Base-by-base conservation (phyloP, 2,797 vertebrate genomes). In the Pipistrellus pygmaeus region DNA sequence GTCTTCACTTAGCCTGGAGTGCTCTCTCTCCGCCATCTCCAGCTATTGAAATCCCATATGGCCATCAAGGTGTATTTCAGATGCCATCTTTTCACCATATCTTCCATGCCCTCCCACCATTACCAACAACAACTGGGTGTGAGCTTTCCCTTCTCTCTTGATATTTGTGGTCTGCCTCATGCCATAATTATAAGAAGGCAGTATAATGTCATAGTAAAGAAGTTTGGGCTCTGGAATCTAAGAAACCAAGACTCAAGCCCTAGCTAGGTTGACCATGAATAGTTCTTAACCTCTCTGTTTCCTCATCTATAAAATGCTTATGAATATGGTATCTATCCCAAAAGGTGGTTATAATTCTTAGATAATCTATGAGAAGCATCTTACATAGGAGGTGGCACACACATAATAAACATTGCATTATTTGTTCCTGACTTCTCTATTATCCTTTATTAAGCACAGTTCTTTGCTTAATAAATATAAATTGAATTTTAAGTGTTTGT, bases 101-200 rank as follows among this genome's bases (percentile, higher is more conserved):
- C 38, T 62, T 66, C 46, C 38, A 38, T 85, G 17, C 75, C 44
- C 57, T 90, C 35, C 73, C 64, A 44, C 71, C 21, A 60, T 11
- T 64, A 68, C 15, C 55, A 64, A n/a, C 75, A 5, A 11, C n/a
- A 81, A 38, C 88, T 76, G 72, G 41, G 20, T 48, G 62, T 80
- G 85, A 53, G 68, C 38, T 68, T 75, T 53, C 53, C 44, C n/a
- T 72, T 11, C 55, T 95, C 12, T 92, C 57, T 75, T 87, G 53
- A 68, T 84, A 77, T 57, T 92, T 85, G 23, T 82, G 41, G 15
- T 83, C 32, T 72, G n/a, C 69, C 71, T 91, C 25, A 32, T 68
- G 35, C 21, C 6, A 27, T 72, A 81, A 12, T 95, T 62, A 57
- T 41, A 53, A 87, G 60, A 83, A 85, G 64, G 48, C 30, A 93